Evolutionary conservation across 2,888 invertebrate species (phyloP).

Genomic region (Pyrrhosoma nymphula): DNA sequence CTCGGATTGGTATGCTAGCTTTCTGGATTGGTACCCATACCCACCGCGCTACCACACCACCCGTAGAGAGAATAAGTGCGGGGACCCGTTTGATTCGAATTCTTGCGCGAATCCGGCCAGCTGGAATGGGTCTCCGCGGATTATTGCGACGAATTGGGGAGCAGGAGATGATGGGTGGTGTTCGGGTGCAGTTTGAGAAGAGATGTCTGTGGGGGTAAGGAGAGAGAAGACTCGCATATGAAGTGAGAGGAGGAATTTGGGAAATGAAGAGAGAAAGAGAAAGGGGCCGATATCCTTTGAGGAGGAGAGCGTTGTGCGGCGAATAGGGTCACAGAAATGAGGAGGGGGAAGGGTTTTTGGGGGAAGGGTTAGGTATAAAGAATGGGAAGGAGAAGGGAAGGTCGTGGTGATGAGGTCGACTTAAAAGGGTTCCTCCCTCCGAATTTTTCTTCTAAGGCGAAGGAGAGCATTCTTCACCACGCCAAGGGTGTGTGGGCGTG

Average conservation of each 20-base stretch:
- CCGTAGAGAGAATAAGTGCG: not conserved
- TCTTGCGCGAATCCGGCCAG: not conserved
- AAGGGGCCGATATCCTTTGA: too few relatives aligned
- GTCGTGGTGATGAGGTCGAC: not conserved
- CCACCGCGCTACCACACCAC: too few relatives aligned
- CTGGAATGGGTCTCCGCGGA: not conserved
- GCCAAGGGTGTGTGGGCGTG: too few relatives aligned
- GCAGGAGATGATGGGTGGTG: too few relatives aligned
- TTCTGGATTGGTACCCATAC: too few relatives aligned
- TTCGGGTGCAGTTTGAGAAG: not conserved
- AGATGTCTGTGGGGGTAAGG: not conserved
- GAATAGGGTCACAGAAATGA: not conserved
- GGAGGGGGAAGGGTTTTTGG: not conserved
- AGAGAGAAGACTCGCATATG: not conserved
- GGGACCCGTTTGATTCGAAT: not conserved
- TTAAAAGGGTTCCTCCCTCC: not conserved
- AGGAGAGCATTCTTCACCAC: too few relatives aligned
- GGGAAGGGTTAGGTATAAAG: not conserved
- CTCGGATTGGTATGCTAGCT: too few relatives aligned
- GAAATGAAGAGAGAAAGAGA: not conserved
- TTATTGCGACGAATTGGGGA: not conserved
- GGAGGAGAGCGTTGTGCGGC: not conserved
- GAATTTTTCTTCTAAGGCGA: too few relatives aligned
- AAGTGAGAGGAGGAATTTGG: not conserved
- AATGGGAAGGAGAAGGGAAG: not conserved